phyloP scores from a whole-genome alignment of 2,888 invertebrate genomes.

The Clanis bilineata region DNA sequence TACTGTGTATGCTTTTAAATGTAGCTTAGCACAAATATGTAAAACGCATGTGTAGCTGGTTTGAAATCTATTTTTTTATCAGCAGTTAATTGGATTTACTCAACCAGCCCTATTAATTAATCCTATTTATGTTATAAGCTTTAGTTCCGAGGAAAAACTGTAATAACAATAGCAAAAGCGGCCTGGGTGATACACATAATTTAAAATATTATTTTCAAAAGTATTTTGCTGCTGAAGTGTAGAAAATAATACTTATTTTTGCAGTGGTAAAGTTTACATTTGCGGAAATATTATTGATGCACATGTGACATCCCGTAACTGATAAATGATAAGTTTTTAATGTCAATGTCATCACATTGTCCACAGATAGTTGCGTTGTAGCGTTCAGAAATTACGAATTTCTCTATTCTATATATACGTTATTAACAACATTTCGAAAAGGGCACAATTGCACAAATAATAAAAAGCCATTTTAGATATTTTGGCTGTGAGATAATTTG shows the following conservation, averaged over 20 bases:
- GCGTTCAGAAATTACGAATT: not conserved
- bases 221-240: not conserved
- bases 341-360: conserved; percentile 6
- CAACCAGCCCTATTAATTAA: not conserved
- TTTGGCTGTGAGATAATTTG: no score
- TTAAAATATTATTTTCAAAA: not conserved
- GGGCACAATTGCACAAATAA: no score
- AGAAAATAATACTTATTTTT: not conserved
- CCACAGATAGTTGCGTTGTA: not conserved
- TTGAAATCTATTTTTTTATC: not conserved
- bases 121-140: not conserved
- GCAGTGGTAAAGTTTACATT: not conserved
- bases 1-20: not conserved
- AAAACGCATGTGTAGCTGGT: not conserved
- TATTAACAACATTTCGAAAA: no score
- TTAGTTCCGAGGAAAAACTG: no score
- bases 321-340: no score
- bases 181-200: not conserved
- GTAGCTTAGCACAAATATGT: not conserved
- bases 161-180: not conserved
- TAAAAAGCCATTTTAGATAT: no score
- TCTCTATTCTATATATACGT: no score
- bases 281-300: not conserved
- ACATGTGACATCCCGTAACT: no score
- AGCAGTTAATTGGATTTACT: not conserved